phyloP scores from a whole-genome alignment of 1,140 invertebrate species.

The Coenobita brevimanus region DNA sequence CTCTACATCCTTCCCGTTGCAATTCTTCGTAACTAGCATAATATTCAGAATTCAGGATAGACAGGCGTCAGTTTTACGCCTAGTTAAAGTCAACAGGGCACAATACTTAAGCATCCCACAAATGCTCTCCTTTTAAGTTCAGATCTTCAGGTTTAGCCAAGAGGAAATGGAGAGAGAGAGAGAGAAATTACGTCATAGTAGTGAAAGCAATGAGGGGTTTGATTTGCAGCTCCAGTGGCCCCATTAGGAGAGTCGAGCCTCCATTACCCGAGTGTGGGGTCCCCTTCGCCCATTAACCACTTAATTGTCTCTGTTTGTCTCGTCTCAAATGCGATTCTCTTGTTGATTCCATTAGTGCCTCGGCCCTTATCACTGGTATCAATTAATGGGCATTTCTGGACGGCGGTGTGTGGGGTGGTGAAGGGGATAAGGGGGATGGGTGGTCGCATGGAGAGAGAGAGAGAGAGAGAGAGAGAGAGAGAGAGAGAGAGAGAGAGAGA shows the following conservation, averaged over 20 bases:
- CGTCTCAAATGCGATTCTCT: conserved; percentile 60
- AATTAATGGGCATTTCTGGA: conserved; percentile 59
- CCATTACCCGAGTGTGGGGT: neutral
- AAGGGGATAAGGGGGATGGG: neutral
- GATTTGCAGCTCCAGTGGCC: too few relatives aligned
- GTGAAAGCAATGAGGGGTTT: too few relatives aligned
- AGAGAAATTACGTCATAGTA: too few relatives aligned
- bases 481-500: neutral
- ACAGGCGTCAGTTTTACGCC: too few relatives aligned
- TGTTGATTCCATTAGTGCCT: conserved; percentile 64
- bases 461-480: neutral
- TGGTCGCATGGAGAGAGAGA: neutral
- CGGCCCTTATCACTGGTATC: conserved; percentile 57
- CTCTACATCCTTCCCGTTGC: too few relatives aligned
- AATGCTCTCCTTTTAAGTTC: too few relatives aligned
- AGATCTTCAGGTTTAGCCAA: too few relatives aligned
- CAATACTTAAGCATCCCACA: too few relatives aligned
- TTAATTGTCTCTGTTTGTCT: conserved; percentile 64
- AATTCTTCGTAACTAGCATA: too few relatives aligned
- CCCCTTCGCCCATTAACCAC: conserved; percentile 52
- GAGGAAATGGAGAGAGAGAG: neutral
- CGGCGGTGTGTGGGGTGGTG: conserved; percentile 34
- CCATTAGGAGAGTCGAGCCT: too few relatives aligned
- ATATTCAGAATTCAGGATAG: too few relatives aligned
- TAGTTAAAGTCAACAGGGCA: too few relatives aligned